These are phyloP conservation scores for Sphinx pinastri DNA, from an alignment of 2,888 invertebrate species.

Conservation along the genomic window DNA sequence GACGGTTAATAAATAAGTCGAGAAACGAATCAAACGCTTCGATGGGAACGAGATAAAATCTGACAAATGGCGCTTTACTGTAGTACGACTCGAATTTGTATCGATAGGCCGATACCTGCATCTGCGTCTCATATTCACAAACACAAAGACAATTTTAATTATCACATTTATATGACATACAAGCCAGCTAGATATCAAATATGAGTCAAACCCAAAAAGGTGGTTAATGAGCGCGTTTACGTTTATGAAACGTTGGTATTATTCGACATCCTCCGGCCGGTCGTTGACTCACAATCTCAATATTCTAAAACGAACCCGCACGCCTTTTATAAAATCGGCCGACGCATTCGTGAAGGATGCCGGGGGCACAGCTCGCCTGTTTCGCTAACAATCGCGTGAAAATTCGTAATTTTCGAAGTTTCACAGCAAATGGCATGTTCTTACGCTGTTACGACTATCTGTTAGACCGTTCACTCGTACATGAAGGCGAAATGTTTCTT, in stretches of 20 bases:
- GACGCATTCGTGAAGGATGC: slow-evolving; percentile 31
- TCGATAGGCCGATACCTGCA: slow-evolving; percentile 7
- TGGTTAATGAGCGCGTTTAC: slow-evolving; percentile 66
- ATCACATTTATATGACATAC: slow-evolving; percentile 47
- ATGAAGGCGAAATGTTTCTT: slow-evolving; percentile 65
- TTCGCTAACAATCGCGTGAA: slow-evolving; percentile 48
- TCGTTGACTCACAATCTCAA: slow-evolving; percentile 56
- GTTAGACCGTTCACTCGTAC: slow-evolving; percentile 59
- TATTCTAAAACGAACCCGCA: slow-evolving; percentile 51
- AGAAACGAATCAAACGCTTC: not conserved
- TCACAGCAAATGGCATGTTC: slow-evolving; percentile 55
- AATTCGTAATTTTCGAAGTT: slow-evolving; percentile 48
- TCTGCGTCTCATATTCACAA: slow-evolving; percentile 6
- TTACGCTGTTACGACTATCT: slow-evolving; percentile 67
- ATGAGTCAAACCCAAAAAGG: slow-evolving; percentile 63
- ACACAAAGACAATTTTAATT: slow-evolving; percentile 40
- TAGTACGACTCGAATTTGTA: not conserved
- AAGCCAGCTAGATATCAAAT: slow-evolving; percentile 53
- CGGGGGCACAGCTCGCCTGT: slow-evolving; percentile 17
- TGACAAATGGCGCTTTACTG: not conserved
- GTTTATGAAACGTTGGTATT: slow-evolving; percentile 58
- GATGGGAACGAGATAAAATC: not conserved
- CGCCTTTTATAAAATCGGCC: slow-evolving; percentile 29
- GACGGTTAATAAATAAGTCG: too few relatives aligned
- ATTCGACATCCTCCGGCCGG: slow-evolving; percentile 55